Evolutionary conservation across 2,888 invertebrate genomes (phyloP).

Genomic region (Tridacna gigas): DNA sequence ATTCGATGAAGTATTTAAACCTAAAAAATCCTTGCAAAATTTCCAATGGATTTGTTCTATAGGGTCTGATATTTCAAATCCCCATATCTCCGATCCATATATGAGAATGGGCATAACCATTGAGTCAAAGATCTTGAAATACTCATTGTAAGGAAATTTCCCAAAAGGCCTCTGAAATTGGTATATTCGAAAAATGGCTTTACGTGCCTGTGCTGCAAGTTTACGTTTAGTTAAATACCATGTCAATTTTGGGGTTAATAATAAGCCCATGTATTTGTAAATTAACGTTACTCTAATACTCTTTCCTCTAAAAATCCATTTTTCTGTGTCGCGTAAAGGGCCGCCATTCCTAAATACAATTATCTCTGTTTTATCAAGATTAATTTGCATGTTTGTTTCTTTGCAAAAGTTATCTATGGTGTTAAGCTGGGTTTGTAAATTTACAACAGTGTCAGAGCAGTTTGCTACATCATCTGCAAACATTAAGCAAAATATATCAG

Average conservation of each 20-base stretch:
- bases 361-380: neutral
- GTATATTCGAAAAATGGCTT: neutral
- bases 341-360: neutral
- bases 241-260: too few relatives aligned
- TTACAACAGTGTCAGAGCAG: neutral
- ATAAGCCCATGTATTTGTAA: too few relatives aligned
- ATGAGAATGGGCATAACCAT: neutral
- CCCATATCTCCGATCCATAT: neutral
- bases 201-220: neutral
- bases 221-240: neutral
- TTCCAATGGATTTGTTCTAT: neutral
- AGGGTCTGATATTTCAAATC: neutral
- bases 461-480: slow-evolving; percentile 1
- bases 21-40: neutral
- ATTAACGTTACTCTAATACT: neutral
- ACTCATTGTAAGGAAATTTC: neutral
- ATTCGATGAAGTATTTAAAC: neutral
- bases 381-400: neutral
- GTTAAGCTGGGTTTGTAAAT: neutral
- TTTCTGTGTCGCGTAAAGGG: neutral
- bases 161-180: neutral
- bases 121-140: neutral
- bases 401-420: neutral
- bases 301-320: neutral
- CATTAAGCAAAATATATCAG: neutral